Base-by-base conservation (phyloP, 2,113 vertebrate species). In the Platysteira castanea region DNA sequence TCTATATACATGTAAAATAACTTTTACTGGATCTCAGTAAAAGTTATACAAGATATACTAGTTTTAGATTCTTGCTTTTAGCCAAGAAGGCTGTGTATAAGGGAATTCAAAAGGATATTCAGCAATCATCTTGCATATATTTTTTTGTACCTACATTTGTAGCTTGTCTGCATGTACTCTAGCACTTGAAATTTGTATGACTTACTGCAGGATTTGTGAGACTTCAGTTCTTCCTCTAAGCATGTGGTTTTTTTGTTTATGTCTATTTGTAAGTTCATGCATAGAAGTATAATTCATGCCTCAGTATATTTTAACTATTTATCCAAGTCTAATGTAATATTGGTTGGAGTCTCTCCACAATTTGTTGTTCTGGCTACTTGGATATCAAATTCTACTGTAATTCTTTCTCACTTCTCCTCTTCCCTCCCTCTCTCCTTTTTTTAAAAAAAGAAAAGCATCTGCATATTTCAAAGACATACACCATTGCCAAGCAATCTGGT, bases 401-500 rank as follows among this genome's bases (percentile, higher is more conserved):
- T 96, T 96, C 95, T 96, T 97, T 97, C 76, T 90, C 96, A 85
- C 84, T 94, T 95, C 89, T 95, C 89, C 39, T 77, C 65, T 91
- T 87, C 42, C 92, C 88, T 97, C 90, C 86, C 92, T 98, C 63
- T 88, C 92, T 95, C 47, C 78, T 84, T 95, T 94, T 97, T 85
- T 56, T n/a, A 22, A 94, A 96, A 96, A 96, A 97, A 94, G 89
- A 97, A 96, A 97, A 95, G 93, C 94, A 97, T 96, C 97, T 97
- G 96, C 97, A 90, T 96, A 83, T 98, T 96, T 97, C 68, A 76
- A 97, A 98, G 95, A 96, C 53, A 61, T 94, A 73, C 83, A 75
- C 67, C 88, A 94, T 88, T 96, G 96, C 97, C 96, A 98, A 81
- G 94, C 97, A 98, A 98, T 98, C 97, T 98, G 97, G 93, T 95